phyloP scores from a whole-genome alignment of 2,888 invertebrate genomes.

The Tinea pellionella region DNA sequence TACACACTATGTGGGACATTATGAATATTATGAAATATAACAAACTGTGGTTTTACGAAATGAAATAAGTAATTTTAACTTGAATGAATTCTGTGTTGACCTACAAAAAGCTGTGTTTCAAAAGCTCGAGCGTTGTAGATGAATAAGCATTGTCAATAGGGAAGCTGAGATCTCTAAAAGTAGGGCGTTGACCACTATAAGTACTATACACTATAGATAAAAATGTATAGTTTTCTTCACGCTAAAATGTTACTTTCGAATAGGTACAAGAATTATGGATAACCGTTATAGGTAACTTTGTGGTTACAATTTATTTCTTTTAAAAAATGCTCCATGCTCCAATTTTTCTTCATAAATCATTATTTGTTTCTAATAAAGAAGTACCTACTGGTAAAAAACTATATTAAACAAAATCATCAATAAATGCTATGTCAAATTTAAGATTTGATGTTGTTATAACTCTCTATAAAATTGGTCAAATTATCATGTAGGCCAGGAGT shows the following conservation, averaged over 20 bases:
- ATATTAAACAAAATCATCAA: too few relatives aligned
- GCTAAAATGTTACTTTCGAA: background rate
- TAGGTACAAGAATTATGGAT: background rate
- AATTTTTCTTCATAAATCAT: too few relatives aligned
- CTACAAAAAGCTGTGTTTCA: slow-evolving; percentile 18
- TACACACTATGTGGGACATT: too few relatives aligned
- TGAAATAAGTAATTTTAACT: background rate
- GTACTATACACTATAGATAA: background rate
- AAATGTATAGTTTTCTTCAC: background rate
- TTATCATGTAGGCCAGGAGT: slow-evolving; percentile 56
- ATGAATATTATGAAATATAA: background rate
- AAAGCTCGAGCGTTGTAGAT: slow-evolving; percentile 16
- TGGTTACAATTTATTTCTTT: background rate
- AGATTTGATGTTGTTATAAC: too few relatives aligned
- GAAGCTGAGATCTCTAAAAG: slow-evolving; percentile 19
- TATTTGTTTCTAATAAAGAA: too few relatives aligned
- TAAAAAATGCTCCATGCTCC: too few relatives aligned
- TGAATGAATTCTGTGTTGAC: background rate
- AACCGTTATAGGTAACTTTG: background rate
- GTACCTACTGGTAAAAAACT: too few relatives aligned
- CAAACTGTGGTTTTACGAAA: background rate
- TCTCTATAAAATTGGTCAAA: background rate
- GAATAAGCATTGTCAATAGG: slow-evolving; percentile 20
- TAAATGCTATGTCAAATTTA: too few relatives aligned
- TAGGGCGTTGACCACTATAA: slow-evolving; percentile 20